phyloP scores from a whole-genome alignment of 2,797 vertebrate genomes.

The Lagodon rhomboides region DNA sequence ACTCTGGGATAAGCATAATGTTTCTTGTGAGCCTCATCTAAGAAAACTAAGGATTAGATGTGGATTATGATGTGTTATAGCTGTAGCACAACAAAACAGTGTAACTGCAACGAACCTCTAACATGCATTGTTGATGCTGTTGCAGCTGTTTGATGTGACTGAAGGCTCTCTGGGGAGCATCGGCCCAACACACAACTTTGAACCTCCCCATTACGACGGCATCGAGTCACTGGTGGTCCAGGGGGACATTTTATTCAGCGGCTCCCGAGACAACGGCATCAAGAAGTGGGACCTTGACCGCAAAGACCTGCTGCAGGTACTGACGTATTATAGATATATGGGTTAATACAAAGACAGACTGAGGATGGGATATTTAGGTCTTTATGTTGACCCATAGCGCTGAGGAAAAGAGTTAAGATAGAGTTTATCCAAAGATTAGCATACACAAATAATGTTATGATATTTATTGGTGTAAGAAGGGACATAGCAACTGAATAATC shows the following conservation, averaged over 20 bases:
- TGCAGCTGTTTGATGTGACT: constrained; percentile 96
- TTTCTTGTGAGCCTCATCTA: neutral
- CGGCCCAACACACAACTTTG: constrained; percentile 94
- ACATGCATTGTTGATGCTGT: neutral
- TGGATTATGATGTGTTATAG: neutral
- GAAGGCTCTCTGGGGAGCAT: constrained; percentile 94
- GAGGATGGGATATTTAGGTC: neutral
- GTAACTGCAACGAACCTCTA: neutral
- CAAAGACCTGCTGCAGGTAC: constrained; percentile 96
- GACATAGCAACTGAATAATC: too few species aligned
- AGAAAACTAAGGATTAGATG: neutral
- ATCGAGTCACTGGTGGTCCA: constrained; percentile 96
- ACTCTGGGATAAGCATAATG: too few species aligned
- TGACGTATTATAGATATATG: neutral
- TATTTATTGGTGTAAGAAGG: too few species aligned
- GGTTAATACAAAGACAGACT: neutral
- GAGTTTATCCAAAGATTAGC: neutral
- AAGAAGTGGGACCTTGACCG: constrained; percentile 98
- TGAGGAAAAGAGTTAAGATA: too few species aligned
- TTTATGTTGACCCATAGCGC: neutral
- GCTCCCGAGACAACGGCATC: constrained; percentile 97
- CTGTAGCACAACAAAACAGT: neutral
- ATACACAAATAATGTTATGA: neutral
- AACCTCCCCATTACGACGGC: constrained; percentile 98
- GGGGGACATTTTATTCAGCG: constrained; percentile 94